Base-by-base conservation (phyloP, 2,113 vertebrate species). In the Todiramphus saurophagus region DNA sequence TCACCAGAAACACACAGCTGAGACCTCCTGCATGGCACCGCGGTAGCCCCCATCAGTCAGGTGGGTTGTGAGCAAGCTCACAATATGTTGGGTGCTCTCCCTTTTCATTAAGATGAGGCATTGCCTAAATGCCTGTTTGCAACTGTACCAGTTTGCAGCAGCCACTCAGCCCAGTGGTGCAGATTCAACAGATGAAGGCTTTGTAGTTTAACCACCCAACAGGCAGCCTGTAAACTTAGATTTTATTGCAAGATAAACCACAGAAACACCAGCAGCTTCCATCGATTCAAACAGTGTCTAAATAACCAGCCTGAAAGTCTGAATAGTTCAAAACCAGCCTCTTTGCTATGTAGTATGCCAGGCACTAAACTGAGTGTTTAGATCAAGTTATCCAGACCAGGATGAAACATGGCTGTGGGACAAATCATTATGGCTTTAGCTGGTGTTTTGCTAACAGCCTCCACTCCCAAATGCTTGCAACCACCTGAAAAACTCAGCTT, bases 191-290 rank as follows among this genome's bases (percentile, higher is more conserved):
- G 23, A 60, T 56, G 41, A 1, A 4, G 2, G 72, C 43, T 92
- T 68, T 67, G 55, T 16, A 81, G 43, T 46, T 94, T 64, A 51
- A 53, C 74, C 20, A 67, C 66, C 60, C 0, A 0, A 78, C 0
- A 75, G 51, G 86, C 75, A 94, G 79, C 56, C 55, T 8, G 3
- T 30, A 75, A 46, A 83, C 83, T 79, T 18, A 60, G 87, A 66
- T 91, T 76, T 90, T 20, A 50, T n/a, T 74, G 48, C 50, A 83
- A 70, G 78, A 93, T 73, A 80, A 83, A 87, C 53, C 41, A 53
- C 4, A 56, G 2, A 8, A 70, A 76, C 44, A 67, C 13, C 0
- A 0, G n/a, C 64, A 92, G 41, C 53, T 84, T 93, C 77, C 0
- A 0, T 5, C 70, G 88, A 64, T 56, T 80, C 62, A 51, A 70